Evolutionary conservation across 2,113 vertebrate genomes (phyloP).

Genomic region (Amia ocellicauda): DNA sequence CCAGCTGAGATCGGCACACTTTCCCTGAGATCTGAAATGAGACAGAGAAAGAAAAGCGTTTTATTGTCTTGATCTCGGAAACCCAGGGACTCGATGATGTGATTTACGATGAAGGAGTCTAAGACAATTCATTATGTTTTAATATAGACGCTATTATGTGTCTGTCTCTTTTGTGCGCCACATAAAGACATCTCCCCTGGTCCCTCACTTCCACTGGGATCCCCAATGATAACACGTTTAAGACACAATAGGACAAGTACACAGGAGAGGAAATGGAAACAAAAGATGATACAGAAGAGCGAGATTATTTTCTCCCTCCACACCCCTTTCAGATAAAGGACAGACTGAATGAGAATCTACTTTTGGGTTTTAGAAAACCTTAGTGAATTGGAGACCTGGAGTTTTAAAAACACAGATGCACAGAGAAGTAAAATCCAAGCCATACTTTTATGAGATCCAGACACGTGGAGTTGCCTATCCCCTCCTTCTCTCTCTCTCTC

Average conservation of each 20-base stretch:
- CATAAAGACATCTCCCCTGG: background rate
- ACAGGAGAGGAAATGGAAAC: background rate
- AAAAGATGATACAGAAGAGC: slow-evolving; percentile 7
- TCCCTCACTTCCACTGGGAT: background rate
- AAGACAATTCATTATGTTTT: background rate
- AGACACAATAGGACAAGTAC: background rate
- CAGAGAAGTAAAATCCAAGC: too few relatives aligned
- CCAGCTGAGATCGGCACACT: background rate
- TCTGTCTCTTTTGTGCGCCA: background rate
- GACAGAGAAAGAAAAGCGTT: background rate
- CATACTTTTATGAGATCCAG: too few relatives aligned
- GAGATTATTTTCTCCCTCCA: slow-evolving; percentile 13
- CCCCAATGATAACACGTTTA: slow-evolving; percentile 6
- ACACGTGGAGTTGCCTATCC: too few relatives aligned
- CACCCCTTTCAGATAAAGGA: slow-evolving; percentile 14
- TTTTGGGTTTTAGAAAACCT: slow-evolving; percentile 1
- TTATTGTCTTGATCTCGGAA: background rate
- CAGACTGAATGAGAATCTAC: background rate
- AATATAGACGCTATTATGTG: slow-evolving; percentile 7
- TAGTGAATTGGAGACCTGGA: background rate
- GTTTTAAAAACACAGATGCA: too few relatives aligned
- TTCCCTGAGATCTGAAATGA: background rate
- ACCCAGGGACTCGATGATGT: background rate
- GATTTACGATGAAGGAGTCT: too few relatives aligned
- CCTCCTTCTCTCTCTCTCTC: too few relatives aligned